Conservation (phyloP, 2,113 vertebrate species). For the Catagonus wagneri region DNA sequence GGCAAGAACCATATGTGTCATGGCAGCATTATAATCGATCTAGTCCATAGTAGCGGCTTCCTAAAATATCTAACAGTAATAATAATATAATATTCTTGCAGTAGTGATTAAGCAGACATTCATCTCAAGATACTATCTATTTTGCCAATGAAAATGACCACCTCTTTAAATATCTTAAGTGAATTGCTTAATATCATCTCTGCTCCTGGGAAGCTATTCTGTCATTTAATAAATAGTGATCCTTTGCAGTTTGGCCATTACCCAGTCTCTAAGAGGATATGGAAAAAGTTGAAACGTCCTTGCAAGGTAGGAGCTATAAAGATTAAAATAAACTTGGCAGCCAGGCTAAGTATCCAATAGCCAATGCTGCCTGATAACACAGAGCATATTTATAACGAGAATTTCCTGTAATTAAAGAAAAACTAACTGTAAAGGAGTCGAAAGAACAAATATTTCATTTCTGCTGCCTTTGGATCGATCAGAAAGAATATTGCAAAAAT, state of each 20-base stretch:
- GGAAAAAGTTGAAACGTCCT: constrained; percentile 60
- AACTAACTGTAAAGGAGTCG: constrained; percentile 75
- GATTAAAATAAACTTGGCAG: constrained; percentile 67
- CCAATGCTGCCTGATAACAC: constrained; percentile 22
- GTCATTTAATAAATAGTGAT: constrained; percentile 63
- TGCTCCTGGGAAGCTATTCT: background rate
- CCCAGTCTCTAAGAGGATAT: background rate
- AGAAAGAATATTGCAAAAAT: constrained; percentile 54
- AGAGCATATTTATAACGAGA: constrained; percentile 68
- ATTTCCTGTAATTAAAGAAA: constrained; percentile 82
- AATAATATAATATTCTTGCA: constrained; percentile 24
- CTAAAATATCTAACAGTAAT: background rate
- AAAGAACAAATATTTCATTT: constrained; percentile 72
- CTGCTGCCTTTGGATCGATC: constrained; percentile 55
- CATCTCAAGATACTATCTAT: constrained; percentile 18
- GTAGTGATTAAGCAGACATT: background rate
- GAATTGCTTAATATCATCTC: constrained; percentile 55
- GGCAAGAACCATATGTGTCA: background rate
- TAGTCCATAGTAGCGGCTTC: background rate
- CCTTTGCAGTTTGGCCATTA: constrained; percentile 52
- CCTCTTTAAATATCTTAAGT: constrained; percentile 65
- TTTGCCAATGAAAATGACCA: constrained; percentile 54
- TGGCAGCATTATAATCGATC: background rate
- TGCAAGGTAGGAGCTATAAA: constrained; percentile 54
- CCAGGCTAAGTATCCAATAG: constrained; percentile 47